phyloP scores from a whole-genome alignment of 2,888 invertebrate species.

The Agriotes lineatus region DNA sequence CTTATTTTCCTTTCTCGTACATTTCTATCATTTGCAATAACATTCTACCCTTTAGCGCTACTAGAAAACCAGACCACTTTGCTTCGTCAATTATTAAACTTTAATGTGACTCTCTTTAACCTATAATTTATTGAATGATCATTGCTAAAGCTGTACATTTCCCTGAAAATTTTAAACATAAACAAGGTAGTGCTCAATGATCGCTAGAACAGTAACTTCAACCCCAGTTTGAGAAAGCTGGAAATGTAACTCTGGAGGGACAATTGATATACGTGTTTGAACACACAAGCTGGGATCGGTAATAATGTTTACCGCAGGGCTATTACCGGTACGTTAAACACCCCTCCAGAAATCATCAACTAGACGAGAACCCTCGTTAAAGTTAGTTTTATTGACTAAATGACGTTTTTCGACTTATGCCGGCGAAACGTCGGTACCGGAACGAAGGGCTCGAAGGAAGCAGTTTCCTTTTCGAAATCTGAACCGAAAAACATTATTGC shows the following conservation, averaged over 20 bases:
- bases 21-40: too few relatives aligned
- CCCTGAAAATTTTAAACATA: too few relatives aligned
- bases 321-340: slow-evolving; percentile 54
- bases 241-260: background rate
- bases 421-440: background rate
- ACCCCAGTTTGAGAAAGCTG: too few relatives aligned
- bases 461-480: background rate
- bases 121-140: too few relatives aligned
- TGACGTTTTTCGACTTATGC: slow-evolving; percentile 12
- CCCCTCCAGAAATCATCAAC: slow-evolving; percentile 56
- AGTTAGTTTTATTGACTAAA: slow-evolving; percentile 48
- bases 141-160: too few relatives aligned
- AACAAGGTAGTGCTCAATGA: too few relatives aligned
- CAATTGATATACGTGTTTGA: slow-evolving; percentile 32
- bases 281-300: slow-evolving; percentile 48
- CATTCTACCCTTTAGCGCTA: too few relatives aligned
- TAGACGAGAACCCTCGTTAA: slow-evolving; percentile 54
- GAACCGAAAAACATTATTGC: background rate
- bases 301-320: slow-evolving; percentile 57
- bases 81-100: too few relatives aligned
- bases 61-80: too few relatives aligned
- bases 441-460: background rate
- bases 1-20: too few relatives aligned
- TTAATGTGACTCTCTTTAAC: too few relatives aligned
- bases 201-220: too few relatives aligned